Evolutionary conservation across 64 coral and sea anemone species (phyloP).

Genomic region (Hydrozoanthus tunicans): DNA sequence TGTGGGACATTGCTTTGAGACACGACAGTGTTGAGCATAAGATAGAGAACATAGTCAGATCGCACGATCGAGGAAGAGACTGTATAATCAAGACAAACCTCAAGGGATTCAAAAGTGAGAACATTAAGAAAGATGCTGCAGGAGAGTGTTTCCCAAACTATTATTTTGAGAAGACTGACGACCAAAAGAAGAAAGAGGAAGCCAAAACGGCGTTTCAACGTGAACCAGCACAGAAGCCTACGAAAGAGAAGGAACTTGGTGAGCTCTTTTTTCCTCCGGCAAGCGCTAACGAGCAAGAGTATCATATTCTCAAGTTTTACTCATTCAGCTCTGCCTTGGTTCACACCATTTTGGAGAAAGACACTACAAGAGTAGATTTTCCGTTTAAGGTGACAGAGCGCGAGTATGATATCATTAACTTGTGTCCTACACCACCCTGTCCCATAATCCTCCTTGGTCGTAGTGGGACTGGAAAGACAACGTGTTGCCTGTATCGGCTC

Average conservation of each 20-base stretch:
- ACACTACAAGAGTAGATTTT: constrained; percentile 44
- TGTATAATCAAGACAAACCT: constrained; percentile 86
- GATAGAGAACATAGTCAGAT: constrained; percentile 81
- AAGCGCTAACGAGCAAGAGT: constrained; percentile 60
- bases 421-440: constrained; percentile 53
- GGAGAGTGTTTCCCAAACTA: constrained; percentile 66
- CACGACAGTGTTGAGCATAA: constrained; percentile 74
- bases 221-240: constrained; percentile 14
- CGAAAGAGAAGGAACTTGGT: constrained; percentile 45
- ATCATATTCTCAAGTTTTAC: constrained; percentile 63
- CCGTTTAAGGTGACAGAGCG: constrained; percentile 83
- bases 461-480: constrained; percentile 98
- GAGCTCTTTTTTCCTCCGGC: constrained; percentile 56
- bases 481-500: constrained; percentile 94
- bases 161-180: constrained; percentile 62
- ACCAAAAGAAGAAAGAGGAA: constrained; percentile 62
- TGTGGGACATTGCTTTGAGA: constrained; percentile 87
- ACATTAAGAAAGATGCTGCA: constrained; percentile 17
- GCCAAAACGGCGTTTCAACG: neutral
- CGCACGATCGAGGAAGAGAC: constrained; percentile 79
- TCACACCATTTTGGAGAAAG: constrained; percentile 56
- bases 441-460: constrained; percentile 92
- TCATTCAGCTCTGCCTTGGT: constrained; percentile 47
- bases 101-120: constrained; percentile 56
- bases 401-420: constrained; percentile 89